Conservation (phyloP, 2,113 vertebrate genomes). For the Melanerpes aurifrons region DNA sequence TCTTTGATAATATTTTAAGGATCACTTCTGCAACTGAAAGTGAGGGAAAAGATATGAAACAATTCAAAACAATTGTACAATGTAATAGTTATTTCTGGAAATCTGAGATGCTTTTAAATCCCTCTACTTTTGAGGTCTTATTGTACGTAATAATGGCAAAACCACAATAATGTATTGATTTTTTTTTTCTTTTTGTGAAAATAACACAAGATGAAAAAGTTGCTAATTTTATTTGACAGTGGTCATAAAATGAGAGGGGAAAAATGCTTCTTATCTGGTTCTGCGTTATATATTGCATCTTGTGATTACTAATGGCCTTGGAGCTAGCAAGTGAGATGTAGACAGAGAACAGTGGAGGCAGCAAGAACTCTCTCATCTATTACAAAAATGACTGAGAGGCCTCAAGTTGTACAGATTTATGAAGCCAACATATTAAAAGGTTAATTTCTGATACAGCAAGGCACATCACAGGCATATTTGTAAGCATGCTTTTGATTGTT, state of each 20-base stretch:
- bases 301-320: neutral
- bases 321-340: neutral
- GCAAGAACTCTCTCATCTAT: neutral
- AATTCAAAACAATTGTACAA: neutral
- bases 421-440: neutral
- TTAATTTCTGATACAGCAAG: neutral
- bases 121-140: neutral
- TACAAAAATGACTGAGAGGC: neutral
- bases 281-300: neutral
- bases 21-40: neutral
- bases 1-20: neutral
- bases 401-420: neutral
- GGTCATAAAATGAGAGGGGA: neutral
- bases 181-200: neutral
- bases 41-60: neutral
- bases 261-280: neutral
- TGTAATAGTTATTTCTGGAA: neutral
- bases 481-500: neutral
- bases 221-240: neutral
- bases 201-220: neutral
- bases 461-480: neutral
- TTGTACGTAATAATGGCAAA: neutral
- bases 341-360: conserved; percentile 10
- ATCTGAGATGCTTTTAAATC: neutral
- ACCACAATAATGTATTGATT: neutral